These are phyloP conservation scores for Anodontia alba DNA, from an alignment of 2,888 invertebrate species.

Conservation along the genomic window DNA sequence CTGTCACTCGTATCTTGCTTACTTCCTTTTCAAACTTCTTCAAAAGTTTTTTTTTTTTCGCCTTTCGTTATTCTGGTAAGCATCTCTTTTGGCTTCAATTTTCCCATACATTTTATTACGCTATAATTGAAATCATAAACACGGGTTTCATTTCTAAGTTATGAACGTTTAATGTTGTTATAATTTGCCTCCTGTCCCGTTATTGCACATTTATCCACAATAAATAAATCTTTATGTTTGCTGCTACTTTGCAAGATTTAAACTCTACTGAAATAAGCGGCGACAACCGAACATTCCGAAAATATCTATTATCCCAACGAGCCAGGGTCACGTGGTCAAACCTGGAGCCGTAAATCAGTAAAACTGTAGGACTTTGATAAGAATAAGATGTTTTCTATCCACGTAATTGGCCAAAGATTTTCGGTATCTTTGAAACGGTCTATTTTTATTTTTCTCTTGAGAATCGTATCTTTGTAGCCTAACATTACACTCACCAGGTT, in stretches of 20 bases:
- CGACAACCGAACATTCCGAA: not conserved
- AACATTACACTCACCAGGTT: not conserved
- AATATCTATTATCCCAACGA: not conserved
- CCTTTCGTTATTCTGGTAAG: no score
- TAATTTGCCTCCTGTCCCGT: conserved; percentile 54
- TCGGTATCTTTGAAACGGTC: not conserved
- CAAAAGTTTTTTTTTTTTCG: no score
- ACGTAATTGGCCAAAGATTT: conserved; percentile 29
- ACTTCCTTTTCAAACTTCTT: no score
- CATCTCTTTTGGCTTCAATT: no score
- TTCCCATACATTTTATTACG: conserved; percentile 31
- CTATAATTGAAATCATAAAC: conserved; percentile 54
- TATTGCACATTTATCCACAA: conserved; percentile 60
- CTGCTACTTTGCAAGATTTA: conserved; percentile 8
- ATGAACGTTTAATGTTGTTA: conserved; percentile 55
- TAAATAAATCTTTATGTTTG: conserved; percentile 13
- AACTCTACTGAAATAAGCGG: not conserved
- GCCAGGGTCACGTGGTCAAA: conserved; percentile 8
- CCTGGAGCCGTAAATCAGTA: conserved; percentile 41
- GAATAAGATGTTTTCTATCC: conserved; percentile 57
- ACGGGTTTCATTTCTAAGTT: conserved; percentile 45
- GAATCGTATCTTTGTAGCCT: not conserved
- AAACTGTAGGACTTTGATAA: conserved; percentile 50
- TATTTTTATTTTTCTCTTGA: not conserved
- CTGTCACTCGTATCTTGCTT: no score